phyloP scores from a whole-genome alignment of 2,113 vertebrate genomes.

The Furnarius figulus region DNA sequence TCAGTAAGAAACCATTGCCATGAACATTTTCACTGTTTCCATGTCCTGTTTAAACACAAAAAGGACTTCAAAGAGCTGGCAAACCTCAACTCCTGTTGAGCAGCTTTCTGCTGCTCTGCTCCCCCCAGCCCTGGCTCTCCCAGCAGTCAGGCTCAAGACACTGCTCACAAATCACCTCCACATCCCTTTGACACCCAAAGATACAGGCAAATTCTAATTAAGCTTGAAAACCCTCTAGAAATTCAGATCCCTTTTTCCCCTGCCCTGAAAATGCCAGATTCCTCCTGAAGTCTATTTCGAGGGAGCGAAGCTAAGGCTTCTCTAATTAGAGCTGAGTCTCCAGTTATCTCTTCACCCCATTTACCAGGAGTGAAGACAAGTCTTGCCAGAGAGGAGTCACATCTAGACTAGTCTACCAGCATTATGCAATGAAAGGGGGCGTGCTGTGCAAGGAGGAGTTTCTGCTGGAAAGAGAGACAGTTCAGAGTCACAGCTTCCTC shows the following conservation, averaged over 20 bases:
- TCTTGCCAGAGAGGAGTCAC: background rate
- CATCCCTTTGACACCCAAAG: background rate
- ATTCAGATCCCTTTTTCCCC: background rate
- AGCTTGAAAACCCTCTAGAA: background rate
- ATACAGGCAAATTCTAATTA: background rate
- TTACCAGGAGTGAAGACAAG: background rate
- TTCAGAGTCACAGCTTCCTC: slow-evolving; percentile 28
- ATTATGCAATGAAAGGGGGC: background rate
- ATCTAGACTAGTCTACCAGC: slow-evolving; percentile 37
- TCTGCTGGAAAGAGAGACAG: background rate
- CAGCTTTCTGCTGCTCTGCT: background rate
- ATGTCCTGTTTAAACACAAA: background rate
- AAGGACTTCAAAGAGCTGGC: background rate
- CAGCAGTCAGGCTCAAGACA: background rate
- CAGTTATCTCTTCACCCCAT: background rate
- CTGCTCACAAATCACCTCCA: background rate
- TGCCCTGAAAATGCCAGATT: background rate
- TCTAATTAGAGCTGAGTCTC: background rate
- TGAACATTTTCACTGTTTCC: background rate
- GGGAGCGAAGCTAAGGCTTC: background rate
- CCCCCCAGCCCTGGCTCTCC: background rate
- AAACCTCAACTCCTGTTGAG: background rate
- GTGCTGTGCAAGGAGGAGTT: background rate
- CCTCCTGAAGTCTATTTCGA: background rate
- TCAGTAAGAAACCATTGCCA: background rate